These are phyloP conservation scores for Sinocyclocheilus anophthalmus DNA, from an alignment of 2,113 vertebrate genomes.

Conservation along the genomic window DNA sequence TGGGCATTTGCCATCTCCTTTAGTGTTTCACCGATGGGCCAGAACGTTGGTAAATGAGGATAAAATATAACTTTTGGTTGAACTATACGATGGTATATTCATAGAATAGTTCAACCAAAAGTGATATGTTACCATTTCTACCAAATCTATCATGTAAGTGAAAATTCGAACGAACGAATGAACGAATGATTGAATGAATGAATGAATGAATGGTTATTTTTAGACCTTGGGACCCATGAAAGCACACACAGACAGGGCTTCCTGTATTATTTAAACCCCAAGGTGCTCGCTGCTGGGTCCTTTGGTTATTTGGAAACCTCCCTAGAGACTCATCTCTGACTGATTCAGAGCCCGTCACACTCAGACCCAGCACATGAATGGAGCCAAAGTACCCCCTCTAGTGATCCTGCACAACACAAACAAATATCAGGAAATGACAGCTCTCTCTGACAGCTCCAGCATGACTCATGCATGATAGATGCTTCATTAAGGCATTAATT, in stretches of 20 bases:
- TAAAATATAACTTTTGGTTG: neutral
- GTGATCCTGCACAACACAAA: conserved; percentile 42
- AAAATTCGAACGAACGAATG: too few relatives aligned
- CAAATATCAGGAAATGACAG: conserved; percentile 36
- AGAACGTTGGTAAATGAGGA: neutral
- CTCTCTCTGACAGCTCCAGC: conserved; percentile 37
- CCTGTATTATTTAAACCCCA: neutral
- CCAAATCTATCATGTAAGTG: neutral
- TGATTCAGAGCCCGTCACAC: conserved; percentile 2
- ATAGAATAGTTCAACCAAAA: too few relatives aligned
- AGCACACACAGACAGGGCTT: neutral
- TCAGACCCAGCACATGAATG: neutral
- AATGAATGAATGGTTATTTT: too few relatives aligned
- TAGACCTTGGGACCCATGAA: neutral
- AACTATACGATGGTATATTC: too few relatives aligned
- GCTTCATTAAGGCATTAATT: conserved; percentile 51
- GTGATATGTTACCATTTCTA: neutral
- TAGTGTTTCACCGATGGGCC: neutral
- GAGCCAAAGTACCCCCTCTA: conserved; percentile 49
- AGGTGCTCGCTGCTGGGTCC: conserved; percentile 16
- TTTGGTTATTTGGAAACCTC: conserved; percentile 37
- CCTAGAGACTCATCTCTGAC: conserved; percentile 35
- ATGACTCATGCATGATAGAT: conserved; percentile 47
- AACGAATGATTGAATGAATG: too few relatives aligned
- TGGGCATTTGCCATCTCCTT: neutral